Evolutionary conservation across 2,888 invertebrate species (phyloP).

Genomic region (Linyphia triangularis): DNA sequence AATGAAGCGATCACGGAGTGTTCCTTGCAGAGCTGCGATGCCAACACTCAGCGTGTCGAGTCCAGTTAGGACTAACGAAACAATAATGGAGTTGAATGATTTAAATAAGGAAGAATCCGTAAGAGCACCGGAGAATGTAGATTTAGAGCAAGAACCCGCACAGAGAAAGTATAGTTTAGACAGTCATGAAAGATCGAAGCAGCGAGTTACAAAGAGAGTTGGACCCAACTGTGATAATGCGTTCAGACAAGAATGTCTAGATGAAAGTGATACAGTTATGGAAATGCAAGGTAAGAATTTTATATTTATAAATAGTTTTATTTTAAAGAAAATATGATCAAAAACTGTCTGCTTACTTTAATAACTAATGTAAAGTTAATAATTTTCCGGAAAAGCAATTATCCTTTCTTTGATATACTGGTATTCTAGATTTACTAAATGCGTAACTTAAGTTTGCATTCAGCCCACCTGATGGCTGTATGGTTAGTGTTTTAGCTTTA

Average conservation of each 20-base stretch:
- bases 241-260: conserved; percentile 61
- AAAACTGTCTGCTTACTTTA: too few relatives aligned
- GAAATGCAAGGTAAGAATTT: conserved; percentile 72
- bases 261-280: conserved; percentile 62
- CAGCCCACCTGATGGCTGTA: too few relatives aligned
- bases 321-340: too few relatives aligned
- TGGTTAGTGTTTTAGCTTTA: too few relatives aligned
- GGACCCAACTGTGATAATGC: conserved; percentile 67
- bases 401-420: too few relatives aligned
- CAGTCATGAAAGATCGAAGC: conserved; percentile 66
- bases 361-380: too few relatives aligned
- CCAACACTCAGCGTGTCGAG: conserved; percentile 33
- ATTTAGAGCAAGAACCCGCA: conserved; percentile 23
- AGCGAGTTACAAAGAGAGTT: conserved; percentile 21
- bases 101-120: conserved; percentile 51
- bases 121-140: background rate
- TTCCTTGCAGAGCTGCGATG: conserved; percentile 84
- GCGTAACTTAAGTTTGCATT: too few relatives aligned
- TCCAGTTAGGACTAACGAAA: conserved; percentile 45
- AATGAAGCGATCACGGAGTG: conserved; percentile 84
- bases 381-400: too few relatives aligned
- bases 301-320: too few relatives aligned
- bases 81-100: conserved; percentile 61
- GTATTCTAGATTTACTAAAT: too few relatives aligned
- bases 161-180: conserved; percentile 71